These are phyloP conservation scores for Sciurus carolinensis DNA, from an alignment of 2,797 vertebrate genomes.

Conservation along the genomic window DNA sequence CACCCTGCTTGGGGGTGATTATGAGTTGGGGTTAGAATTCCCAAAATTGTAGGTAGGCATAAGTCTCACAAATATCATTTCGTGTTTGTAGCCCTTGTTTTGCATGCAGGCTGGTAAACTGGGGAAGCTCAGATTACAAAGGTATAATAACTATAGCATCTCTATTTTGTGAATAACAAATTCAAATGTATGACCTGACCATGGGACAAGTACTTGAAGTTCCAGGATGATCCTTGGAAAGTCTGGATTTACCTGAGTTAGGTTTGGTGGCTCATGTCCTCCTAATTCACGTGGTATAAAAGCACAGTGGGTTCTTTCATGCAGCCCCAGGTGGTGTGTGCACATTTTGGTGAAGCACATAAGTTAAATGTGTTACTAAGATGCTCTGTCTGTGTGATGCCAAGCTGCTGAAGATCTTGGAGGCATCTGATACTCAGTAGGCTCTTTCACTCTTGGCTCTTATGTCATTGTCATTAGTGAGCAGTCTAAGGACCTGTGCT, in stretches of 20 bases:
- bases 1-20: background rate
- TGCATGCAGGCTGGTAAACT: background rate
- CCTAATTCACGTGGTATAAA: background rate
- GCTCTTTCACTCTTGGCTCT: background rate
- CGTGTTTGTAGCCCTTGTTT: background rate
- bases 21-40: slow-evolving; percentile 6
- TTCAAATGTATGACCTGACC: background rate
- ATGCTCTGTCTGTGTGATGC: background rate
- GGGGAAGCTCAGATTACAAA: background rate
- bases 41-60: background rate
- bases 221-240: background rate
- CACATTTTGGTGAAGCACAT: background rate
- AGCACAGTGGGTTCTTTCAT: background rate
- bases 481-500: background rate
- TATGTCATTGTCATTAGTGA: background rate
- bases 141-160: background rate
- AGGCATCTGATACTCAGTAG: background rate
- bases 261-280: background rate
- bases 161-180: background rate
- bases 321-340: background rate
- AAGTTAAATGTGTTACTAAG: background rate
- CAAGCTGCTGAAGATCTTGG: background rate
- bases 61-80: background rate
- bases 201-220: background rate
- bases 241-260: background rate